These are phyloP conservation scores for Patagioenas fasciata DNA, from an alignment of 2,113 vertebrate genomes.

Conservation along the genomic window DNA sequence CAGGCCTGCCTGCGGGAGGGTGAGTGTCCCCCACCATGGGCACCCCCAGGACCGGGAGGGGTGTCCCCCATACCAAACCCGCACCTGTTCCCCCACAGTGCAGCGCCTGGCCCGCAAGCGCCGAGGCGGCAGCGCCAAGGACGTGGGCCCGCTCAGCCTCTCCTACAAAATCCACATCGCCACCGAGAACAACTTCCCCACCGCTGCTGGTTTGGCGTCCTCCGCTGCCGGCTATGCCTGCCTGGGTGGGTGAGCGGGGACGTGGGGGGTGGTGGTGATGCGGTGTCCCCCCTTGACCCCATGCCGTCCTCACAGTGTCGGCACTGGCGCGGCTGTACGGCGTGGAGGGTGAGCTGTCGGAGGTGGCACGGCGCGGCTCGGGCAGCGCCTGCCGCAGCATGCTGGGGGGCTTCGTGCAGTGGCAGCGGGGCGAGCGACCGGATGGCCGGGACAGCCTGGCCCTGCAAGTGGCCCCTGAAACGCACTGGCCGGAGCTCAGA, in stretches of 20 bases:
- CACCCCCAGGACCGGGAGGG: fast-evolving
- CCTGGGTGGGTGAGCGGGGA: conserved; percentile 78
- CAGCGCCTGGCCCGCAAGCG: conserved; percentile 86
- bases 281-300: background rate
- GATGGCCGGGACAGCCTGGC: conserved; percentile 92
- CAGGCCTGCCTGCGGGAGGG: conserved; percentile 91
- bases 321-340: conserved; percentile 83
- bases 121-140: conserved; percentile 36
- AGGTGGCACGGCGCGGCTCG: conserved; percentile 90
- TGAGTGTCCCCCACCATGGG: conserved; percentile 40
- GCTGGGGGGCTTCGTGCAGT: conserved; percentile 92
- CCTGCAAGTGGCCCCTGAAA: conserved; percentile 86
- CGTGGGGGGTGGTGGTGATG: fast-evolving
- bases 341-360: conserved; percentile 86
- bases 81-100: conserved; percentile 68
- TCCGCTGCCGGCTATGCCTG: conserved; percentile 95
- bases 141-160: conserved; percentile 46
- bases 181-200: conserved; percentile 93
- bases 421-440: conserved; percentile 82
- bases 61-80: background rate
- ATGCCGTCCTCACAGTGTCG: conserved; percentile 72
- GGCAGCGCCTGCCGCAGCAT: conserved; percentile 94
- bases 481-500: conserved; percentile 90
- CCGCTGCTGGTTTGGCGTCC: conserved; percentile 91
- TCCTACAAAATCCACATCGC: conserved; percentile 89